Percentiles rank a stretch among this genome's conserved stretches.
phyloP scores from a whole-genome alignment of 2,888 invertebrate species.

The Megamerina dolium region DNA sequence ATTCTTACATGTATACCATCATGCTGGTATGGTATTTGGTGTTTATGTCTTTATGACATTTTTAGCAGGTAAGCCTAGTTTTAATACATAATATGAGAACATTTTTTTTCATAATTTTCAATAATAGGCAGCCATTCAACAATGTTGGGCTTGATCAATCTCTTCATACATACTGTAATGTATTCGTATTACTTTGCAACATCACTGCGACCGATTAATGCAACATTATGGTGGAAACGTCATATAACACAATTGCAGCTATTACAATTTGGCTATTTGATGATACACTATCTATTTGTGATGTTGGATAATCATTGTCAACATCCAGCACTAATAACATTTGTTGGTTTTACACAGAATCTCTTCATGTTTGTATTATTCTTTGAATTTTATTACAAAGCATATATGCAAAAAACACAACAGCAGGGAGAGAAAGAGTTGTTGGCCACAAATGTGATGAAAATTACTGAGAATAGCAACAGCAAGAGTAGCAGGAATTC shows the following conservation, averaged over 20 bases:
- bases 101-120: background rate
- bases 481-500: too few species aligned
- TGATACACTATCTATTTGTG: constrained; percentile 54
- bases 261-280: constrained; percentile 61
- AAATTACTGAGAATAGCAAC: too few species aligned
- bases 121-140: constrained; percentile 62
- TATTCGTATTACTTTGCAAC: constrained; percentile 75
- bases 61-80: constrained; percentile 51
- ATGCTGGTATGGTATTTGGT: constrained; percentile 69
- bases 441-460: too few species aligned
- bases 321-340: constrained; percentile 30
- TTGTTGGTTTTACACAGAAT: constrained; percentile 40
- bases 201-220: constrained; percentile 64
- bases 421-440: too few species aligned
- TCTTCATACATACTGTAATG: constrained; percentile 76
- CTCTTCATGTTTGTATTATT: constrained; percentile 47
- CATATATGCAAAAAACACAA: constrained; percentile 34
- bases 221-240: constrained; percentile 77
- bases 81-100: background rate
- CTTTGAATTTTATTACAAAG: constrained; percentile 44
- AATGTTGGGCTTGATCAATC: constrained; percentile 66
- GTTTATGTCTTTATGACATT: constrained; percentile 58
- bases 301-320: constrained; percentile 37
- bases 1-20: constrained; percentile 82
- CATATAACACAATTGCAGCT: constrained; percentile 80